Base-by-base conservation (phyloP, 2,797 vertebrate species). In the Parambassis ranga region DNA sequence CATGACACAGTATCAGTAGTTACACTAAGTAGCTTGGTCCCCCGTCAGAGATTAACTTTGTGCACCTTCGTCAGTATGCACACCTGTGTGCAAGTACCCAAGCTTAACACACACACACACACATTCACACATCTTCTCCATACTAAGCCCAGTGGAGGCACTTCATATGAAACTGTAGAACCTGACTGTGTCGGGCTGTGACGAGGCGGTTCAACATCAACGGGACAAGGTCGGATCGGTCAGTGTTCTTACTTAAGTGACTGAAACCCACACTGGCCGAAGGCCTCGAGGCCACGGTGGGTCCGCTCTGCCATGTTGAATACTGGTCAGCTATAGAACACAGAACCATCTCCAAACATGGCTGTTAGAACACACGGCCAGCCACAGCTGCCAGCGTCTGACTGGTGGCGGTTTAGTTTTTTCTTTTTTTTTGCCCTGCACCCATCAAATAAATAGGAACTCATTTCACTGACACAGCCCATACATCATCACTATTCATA, bases 1-100 rank as follows among this genome's bases (percentile, higher is more conserved):
- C 85, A 86, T 79, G 84, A 91, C 63, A 87, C 87, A 91, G 89
- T 85, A 91, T 92, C 92, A 94, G 91, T 92, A 92, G 92, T 94
- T 91, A 87, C 59, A 79, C 74, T 51, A 77, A 85, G 83, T 78
- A 90, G 82, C 88, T 91, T 89, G 84, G 81, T 84, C 83, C 83
- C 89, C 90, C 68, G 27, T 71, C 83, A 75, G 49, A 86, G 67
- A 84, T 84, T 66, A 72, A 81, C 80, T 79, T 73, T 49, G 83
- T 81, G 78, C 79, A 69, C 84, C 53, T 74, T 66, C 65, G 59
- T 66, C 59, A 56, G 72, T 42, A 70, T 72, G 73, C 82, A 87
- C 79, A 71, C 58, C 73, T 74, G 77, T 80, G 77, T 75, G 83
- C 78, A 85, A 84, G 84, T 88, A 87, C 75, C 88, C 78, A 83